phyloP scores from a whole-genome alignment of 2,888 invertebrate genomes.

The Cosmia trapezina region DNA sequence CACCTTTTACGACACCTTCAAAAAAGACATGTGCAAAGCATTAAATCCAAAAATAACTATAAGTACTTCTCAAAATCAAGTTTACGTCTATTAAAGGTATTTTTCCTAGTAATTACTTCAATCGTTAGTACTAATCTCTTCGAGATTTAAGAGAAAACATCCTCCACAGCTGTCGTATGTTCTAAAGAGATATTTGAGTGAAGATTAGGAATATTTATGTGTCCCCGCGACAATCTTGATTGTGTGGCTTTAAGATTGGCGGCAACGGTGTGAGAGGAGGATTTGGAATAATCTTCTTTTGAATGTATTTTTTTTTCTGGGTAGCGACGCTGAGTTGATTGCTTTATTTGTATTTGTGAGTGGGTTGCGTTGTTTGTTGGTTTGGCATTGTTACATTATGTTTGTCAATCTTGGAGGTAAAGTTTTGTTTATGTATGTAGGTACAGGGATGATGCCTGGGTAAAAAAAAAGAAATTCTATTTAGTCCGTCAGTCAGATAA shows the following conservation, averaged over 20 bases:
- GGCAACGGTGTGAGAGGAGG: conserved; percentile 19
- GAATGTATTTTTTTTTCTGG: conserved; percentile 40
- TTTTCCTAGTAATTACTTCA: conserved; percentile 63
- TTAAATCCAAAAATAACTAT: conserved; percentile 21
- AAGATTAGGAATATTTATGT: conserved; percentile 68
- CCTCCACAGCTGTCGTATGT: conserved; percentile 58
- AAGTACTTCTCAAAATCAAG: conserved; percentile 16
- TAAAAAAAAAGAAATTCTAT: too few species aligned
- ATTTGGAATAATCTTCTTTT: conserved; percentile 50
- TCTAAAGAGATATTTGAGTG: conserved; percentile 64
- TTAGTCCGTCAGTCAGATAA: too few species aligned
- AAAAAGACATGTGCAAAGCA: conserved; percentile 15
- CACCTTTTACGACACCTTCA: conserved; percentile 8
- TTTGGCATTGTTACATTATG: not conserved
- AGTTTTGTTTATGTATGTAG: not conserved
- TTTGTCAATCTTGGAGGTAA: not conserved
- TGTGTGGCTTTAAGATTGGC: conserved; percentile 51
- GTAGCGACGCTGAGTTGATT: conserved; percentile 26
- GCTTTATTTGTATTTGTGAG: conserved; percentile 14
- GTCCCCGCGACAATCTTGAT: conserved; percentile 59
- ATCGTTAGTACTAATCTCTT: conserved; percentile 62
- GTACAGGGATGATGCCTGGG: too few species aligned
- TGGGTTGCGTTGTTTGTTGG: not conserved
- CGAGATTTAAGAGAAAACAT: conserved; percentile 63
- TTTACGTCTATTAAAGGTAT: conserved; percentile 33